phyloP scores from a whole-genome alignment of 2,113 vertebrate genomes.

The Cephalopterus ornatus region DNA sequence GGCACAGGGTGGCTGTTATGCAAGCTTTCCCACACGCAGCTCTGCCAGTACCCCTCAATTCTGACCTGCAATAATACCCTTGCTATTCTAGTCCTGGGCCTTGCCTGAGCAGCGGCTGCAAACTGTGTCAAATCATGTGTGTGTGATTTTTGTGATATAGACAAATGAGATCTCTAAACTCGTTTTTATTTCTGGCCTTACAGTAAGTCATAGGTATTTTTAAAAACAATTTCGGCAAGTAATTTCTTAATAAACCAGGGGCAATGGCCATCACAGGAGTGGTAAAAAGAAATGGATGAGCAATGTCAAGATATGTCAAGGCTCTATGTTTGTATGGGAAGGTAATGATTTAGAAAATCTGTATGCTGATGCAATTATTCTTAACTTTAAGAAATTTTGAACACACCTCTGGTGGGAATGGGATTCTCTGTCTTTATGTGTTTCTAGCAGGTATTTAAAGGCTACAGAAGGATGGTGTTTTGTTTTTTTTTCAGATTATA shows the following conservation, averaged over 20 bases:
- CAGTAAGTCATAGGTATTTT: conserved; percentile 14
- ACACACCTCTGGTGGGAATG: conserved; percentile 33
- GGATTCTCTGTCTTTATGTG: conserved; percentile 49
- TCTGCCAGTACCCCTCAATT: conserved; percentile 59
- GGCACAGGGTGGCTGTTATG: conserved; percentile 56
- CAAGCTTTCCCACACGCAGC: conserved; percentile 63
- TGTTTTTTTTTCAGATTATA: background rate
- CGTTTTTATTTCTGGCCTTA: background rate
- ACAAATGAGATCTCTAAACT: conserved; percentile 24
- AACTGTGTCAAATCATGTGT: conserved; percentile 41
- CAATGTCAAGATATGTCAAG: background rate
- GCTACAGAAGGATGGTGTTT: background rate
- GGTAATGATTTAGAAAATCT: conserved; percentile 72
- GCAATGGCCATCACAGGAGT: background rate
- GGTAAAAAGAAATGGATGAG: conserved; percentile 4
- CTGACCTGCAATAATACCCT: conserved; percentile 66
- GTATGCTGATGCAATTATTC: conserved; percentile 58
- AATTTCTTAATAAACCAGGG: conserved; percentile 36
- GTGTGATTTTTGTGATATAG: conserved; percentile 14
- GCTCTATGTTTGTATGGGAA: conserved; percentile 54
- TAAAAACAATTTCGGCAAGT: conserved; percentile 37
- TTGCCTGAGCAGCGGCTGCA: conserved; percentile 25
- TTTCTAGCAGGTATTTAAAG: conserved; percentile 68
- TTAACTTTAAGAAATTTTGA: conserved; percentile 65
- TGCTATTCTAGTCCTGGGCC: conserved; percentile 56